phyloP scores from a whole-genome alignment of 2,113 vertebrate genomes.

The Gambusia affinis region DNA sequence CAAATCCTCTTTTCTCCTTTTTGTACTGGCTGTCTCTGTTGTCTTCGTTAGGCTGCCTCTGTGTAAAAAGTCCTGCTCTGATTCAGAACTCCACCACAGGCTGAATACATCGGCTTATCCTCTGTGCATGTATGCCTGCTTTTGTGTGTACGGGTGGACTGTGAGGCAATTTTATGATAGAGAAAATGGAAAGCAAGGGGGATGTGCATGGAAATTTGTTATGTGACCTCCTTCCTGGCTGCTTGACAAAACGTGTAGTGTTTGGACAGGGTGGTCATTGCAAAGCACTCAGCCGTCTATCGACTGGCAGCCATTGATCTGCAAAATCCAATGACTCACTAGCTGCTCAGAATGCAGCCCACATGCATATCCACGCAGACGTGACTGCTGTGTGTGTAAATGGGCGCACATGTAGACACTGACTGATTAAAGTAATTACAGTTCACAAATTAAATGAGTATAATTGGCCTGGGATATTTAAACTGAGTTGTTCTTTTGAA shows the following conservation, averaged over 20 bases:
- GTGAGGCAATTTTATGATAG: slow-evolving; percentile 27
- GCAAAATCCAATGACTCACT: slow-evolving; percentile 67
- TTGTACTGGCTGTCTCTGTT: slow-evolving; percentile 50
- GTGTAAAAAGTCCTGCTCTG: slow-evolving; percentile 49
- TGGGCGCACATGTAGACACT: slow-evolving; percentile 39
- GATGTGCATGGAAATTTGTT: slow-evolving; percentile 32
- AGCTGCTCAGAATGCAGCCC: slow-evolving; percentile 59
- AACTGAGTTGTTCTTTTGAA: slow-evolving; percentile 22
- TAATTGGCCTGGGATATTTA: slow-evolving; percentile 33
- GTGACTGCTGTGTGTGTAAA: slow-evolving; percentile 42
- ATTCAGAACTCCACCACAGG: slow-evolving; percentile 51
- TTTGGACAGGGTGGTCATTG: slow-evolving; percentile 61
- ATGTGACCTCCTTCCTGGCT: slow-evolving; percentile 63
- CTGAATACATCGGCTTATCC: slow-evolving; percentile 60
- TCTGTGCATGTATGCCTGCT: slow-evolving; percentile 15
- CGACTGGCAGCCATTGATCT: slow-evolving; percentile 70
- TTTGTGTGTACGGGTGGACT: slow-evolving; percentile 3
- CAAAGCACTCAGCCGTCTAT: slow-evolving; percentile 73
- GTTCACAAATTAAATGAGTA: slow-evolving; percentile 40
- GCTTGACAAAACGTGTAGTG: slow-evolving; percentile 46
- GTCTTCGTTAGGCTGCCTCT: slow-evolving; percentile 59
- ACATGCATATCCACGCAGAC: slow-evolving; percentile 49
- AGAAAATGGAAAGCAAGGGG: slow-evolving; percentile 35
- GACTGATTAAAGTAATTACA: slow-evolving; percentile 50
- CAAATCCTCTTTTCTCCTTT: slow-evolving; percentile 64